Conservation (phyloP, 2,888 invertebrate species). For the Cylindroiulus punctatus region DNA sequence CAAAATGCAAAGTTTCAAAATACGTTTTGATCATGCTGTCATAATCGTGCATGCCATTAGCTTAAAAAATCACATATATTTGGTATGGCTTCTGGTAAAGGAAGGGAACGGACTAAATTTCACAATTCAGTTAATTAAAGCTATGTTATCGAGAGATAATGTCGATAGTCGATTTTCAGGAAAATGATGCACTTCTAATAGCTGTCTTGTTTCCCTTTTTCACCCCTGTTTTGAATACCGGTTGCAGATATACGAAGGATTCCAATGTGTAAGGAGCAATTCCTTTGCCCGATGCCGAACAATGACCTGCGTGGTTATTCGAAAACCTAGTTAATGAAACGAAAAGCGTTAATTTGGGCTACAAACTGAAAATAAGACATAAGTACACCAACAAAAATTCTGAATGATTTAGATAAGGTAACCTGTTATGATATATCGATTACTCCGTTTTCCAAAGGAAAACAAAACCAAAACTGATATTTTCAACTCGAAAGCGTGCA, state of each 20-base stretch:
- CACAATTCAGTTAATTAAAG: not conserved
- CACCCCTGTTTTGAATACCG: not conserved
- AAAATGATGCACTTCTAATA: constrained; percentile 48
- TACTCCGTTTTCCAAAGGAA: not conserved
- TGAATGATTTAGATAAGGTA: not conserved
- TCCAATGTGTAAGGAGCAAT: constrained; percentile 28
- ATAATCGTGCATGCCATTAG: not conserved
- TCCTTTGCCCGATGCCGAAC: constrained; percentile 29
- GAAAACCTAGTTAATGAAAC: constrained; percentile 16
- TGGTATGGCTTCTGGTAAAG: not conserved
- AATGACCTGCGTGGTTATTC: constrained; percentile 22
- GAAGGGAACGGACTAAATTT: constrained; percentile 4
- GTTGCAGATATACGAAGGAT: not conserved
- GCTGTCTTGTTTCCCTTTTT: constrained; percentile 13
- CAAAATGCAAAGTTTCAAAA: not conserved
- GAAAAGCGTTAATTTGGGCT: not conserved
- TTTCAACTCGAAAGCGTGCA: not conserved
- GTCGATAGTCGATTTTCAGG: not conserved
- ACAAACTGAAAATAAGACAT: not conserved
- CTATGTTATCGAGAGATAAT: not conserved
- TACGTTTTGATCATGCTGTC: not conserved
- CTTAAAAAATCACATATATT: constrained; percentile 5
- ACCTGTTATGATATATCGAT: not conserved
- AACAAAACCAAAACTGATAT: not conserved
- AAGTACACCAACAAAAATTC: not conserved